Conservation (phyloP, 2,888 invertebrate genomes). For the Aromia moschata region DNA sequence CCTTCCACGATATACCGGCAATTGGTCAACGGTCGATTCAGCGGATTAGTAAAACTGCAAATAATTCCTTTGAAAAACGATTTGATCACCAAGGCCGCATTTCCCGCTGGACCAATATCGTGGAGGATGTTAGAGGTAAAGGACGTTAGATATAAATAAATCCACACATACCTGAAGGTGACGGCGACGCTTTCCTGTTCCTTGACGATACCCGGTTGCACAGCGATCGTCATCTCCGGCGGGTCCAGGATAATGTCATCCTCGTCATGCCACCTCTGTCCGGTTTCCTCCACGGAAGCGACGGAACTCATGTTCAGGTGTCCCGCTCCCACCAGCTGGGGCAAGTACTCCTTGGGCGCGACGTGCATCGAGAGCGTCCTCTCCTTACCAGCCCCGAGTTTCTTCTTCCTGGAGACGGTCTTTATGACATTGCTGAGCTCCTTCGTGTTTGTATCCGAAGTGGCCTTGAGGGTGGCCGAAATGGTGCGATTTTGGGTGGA, state of each 20-base stretch:
- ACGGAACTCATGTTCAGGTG: constrained; percentile 84
- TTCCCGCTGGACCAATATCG: too few relatives aligned
- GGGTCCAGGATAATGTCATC: constrained; percentile 77
- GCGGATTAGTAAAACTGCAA: too few relatives aligned
- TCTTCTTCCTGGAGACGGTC: background rate
- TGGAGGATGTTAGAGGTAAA: too few relatives aligned
- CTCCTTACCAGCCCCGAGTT: background rate
- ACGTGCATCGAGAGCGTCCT: background rate
- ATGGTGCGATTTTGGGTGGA: background rate
- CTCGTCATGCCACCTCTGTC: constrained; percentile 83
- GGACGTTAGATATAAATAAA: background rate
- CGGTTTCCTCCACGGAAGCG: constrained; percentile 81
- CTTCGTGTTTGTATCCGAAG: background rate
- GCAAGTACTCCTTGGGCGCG: background rate
- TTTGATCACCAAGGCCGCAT: too few relatives aligned
- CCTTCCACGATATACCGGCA: background rate
- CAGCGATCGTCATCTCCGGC: background rate
- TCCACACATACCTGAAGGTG: background rate
- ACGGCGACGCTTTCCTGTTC: background rate
- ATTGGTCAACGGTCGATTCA: background rate
- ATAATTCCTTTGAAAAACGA: too few relatives aligned
- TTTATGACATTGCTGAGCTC: background rate
- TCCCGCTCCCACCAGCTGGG: background rate
- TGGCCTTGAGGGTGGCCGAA: background rate
- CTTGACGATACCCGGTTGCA: background rate